phyloP scores from a whole-genome alignment of 2,888 invertebrate species.

The Eristalinus aeneus region DNA sequence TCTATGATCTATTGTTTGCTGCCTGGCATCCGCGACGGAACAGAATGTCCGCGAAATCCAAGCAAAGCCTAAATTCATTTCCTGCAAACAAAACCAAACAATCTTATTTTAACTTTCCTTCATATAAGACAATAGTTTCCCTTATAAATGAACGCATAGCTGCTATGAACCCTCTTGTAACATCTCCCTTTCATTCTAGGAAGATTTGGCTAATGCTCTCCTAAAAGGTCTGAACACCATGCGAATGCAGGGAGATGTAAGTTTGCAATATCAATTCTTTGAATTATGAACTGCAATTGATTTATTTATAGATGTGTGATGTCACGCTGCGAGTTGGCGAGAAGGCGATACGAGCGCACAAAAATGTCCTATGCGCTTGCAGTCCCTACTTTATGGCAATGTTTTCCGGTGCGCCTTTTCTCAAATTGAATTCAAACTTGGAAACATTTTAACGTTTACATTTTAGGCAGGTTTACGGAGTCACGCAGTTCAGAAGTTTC shows the following conservation, averaged over 20 bases:
- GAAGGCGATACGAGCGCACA: constrained; percentile 72
- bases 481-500: constrained; percentile 72
- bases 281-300: neutral
- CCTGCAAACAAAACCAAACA: too few species aligned
- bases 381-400: constrained; percentile 75
- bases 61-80: too few species aligned
- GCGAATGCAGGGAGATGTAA: too few species aligned
- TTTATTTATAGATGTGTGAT: constrained; percentile 72
- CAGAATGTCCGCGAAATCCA: too few species aligned
- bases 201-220: too few species aligned
- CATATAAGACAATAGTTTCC: too few species aligned
- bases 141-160: too few species aligned
- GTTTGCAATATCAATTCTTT: neutral
- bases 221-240: too few species aligned
- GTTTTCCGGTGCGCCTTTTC: constrained; percentile 72
- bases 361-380: constrained; percentile 74
- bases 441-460: neutral
- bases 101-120: too few species aligned
- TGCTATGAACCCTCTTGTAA: neutral
- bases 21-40: too few species aligned
- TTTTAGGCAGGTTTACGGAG: constrained; percentile 73
- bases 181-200: too few species aligned
- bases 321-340: constrained; percentile 70
- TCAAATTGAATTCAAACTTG: neutral
- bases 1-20: too few species aligned